phyloP scores from a whole-genome alignment of 1,140 invertebrate species.

The Trichoplusia ni region DNA sequence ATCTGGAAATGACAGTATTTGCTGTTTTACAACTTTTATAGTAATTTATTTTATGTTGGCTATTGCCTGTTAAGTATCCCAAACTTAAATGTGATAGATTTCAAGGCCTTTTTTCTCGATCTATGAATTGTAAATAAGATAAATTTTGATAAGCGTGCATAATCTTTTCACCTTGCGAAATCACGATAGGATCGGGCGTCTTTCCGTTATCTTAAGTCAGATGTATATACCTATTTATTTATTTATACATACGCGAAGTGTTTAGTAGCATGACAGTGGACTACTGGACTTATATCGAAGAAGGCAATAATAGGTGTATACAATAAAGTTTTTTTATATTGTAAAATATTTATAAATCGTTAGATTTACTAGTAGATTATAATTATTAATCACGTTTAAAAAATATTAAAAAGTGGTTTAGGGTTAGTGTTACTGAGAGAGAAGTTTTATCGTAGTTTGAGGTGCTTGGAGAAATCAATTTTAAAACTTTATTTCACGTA shows the following conservation, averaged over 20 bases:
- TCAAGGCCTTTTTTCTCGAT: constrained; percentile 71
- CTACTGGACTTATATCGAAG: constrained; percentile 58
- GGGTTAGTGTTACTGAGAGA: constrained; percentile 56
- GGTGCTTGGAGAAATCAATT: constrained; percentile 60
- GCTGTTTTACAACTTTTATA: constrained; percentile 46
- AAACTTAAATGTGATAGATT: constrained; percentile 74
- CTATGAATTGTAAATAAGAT: constrained; percentile 77
- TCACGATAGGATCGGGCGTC: constrained; percentile 56
- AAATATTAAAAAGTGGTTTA: constrained; percentile 57
- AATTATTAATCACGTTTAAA: constrained; percentile 48
- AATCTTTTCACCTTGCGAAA: constrained; percentile 53
- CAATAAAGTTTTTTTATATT: constrained; percentile 60
- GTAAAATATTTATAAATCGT: constrained; percentile 73
- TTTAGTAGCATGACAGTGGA: constrained; percentile 49
- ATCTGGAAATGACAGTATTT: constrained; percentile 58
- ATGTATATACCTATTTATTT: constrained; percentile 60
- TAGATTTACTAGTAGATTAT: constrained; percentile 56
- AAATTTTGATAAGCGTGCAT: constrained; percentile 59
- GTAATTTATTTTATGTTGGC: constrained; percentile 65
- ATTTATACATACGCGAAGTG: constrained; percentile 46
- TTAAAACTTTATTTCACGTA: constrained; percentile 29
- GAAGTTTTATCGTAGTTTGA: constrained; percentile 51
- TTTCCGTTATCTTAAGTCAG: constrained; percentile 45
- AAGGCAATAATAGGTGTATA: constrained; percentile 78
- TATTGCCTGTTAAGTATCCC: constrained; percentile 70